Conservation (phyloP, 2,113 vertebrate genomes). For the Phainopepla nitens region DNA sequence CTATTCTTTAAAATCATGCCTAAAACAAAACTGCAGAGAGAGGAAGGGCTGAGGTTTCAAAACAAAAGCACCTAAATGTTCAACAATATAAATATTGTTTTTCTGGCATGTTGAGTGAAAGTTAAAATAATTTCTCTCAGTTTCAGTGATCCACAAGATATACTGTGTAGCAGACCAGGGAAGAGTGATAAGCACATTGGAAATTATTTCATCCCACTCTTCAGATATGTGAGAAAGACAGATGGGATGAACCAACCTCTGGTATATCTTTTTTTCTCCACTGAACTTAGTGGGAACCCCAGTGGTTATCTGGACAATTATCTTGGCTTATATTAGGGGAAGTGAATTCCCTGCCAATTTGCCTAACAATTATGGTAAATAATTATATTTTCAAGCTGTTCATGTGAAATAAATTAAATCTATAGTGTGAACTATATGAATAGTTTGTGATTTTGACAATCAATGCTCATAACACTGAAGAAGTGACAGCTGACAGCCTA, state of each 20-base stretch:
- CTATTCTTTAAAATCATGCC: background rate
- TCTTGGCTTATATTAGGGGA: background rate
- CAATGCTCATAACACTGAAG: background rate
- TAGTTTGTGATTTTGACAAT: background rate
- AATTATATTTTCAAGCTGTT: background rate
- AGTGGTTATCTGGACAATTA: background rate
- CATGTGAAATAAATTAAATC: background rate
- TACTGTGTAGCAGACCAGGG: background rate
- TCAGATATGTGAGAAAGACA: background rate
- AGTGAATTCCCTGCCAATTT: background rate
- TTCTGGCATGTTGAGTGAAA: background rate
- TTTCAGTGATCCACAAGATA: background rate
- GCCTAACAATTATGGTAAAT: background rate
- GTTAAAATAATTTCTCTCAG: background rate
- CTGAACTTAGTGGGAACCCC: background rate
- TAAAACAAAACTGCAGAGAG: background rate
- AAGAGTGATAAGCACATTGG: background rate
- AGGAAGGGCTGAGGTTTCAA: background rate
- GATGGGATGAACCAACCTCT: background rate
- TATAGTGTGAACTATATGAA: background rate
- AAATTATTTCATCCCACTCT: background rate
- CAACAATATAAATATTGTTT: background rate
- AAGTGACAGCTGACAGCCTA: background rate
- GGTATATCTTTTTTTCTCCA: background rate
- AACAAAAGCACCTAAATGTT: background rate